Percentiles rank a stretch among this genome's conserved stretches.
phyloP scores from a whole-genome alignment of 2,113 vertebrate genomes.

The Callionymus lyra region DNA sequence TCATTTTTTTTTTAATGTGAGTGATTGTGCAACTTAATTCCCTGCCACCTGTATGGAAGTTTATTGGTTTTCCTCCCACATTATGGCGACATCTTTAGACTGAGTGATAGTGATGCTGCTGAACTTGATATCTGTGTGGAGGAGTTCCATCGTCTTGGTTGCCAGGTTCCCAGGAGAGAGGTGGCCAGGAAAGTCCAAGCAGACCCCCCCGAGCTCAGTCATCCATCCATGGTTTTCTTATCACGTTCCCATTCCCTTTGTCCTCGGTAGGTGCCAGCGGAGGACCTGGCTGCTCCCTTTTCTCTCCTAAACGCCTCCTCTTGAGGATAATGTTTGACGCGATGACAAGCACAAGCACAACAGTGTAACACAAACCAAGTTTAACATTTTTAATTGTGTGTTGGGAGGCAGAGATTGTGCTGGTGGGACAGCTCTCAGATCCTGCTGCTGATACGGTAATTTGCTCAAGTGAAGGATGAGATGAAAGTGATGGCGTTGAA shows the following conservation, averaged over 20 bases:
- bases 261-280: slow-evolving; percentile 40
- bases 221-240: slow-evolving; percentile 49
- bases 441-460: slow-evolving; percentile 56
- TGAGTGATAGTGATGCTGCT: slow-evolving; percentile 75
- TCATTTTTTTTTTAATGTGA: slow-evolving; percentile 3
- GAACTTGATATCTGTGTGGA: slow-evolving; percentile 78
- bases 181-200: slow-evolving; percentile 65
- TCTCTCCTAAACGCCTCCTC: slow-evolving; percentile 70
- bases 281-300: slow-evolving; percentile 57
- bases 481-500: slow-evolving; percentile 48
- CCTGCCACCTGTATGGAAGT: too few relatives aligned
- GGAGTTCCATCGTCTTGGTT: slow-evolving; percentile 71
- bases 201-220: slow-evolving; percentile 2
- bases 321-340: slow-evolving; percentile 74
- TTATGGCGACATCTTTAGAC: slow-evolving; percentile 78
- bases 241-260: slow-evolving; percentile 65
- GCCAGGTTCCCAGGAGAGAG: slow-evolving; percentile 73
- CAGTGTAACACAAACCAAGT: slow-evolving; percentile 67
- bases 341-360: slow-evolving; percentile 67
- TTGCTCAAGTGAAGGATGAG: slow-evolving; percentile 47
- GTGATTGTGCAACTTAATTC: slow-evolving; percentile 6
- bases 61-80: slow-evolving; percentile 84
- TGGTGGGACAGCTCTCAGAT: slow-evolving; percentile 43
- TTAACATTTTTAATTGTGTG: slow-evolving; percentile 79
- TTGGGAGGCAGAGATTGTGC: slow-evolving; percentile 55